Conservation (phyloP, 2,113 vertebrate species). For the Zosterops pallidus region DNA sequence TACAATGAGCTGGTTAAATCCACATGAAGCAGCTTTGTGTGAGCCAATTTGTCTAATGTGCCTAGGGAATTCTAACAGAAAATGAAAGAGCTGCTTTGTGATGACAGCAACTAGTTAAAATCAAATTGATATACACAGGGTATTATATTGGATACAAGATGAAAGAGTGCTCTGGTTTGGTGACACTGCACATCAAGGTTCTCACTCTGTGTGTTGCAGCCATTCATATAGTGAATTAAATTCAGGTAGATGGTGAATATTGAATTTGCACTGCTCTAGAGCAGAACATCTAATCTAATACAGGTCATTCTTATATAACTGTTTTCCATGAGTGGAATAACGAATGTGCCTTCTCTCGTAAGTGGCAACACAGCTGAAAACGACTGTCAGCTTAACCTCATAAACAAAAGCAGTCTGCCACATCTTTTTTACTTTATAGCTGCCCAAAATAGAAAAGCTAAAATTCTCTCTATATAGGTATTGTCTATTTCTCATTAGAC, state of each 20-base stretch:
- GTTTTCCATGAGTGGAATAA: neutral
- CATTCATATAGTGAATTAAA: neutral
- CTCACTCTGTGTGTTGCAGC: neutral
- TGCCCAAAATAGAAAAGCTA: conserved; percentile 11
- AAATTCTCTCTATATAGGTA: neutral
- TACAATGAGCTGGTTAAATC: neutral
- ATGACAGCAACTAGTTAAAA: neutral
- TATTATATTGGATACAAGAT: neutral
- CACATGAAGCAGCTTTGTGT: neutral
- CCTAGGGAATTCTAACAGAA: neutral
- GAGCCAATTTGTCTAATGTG: neutral
- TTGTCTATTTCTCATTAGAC: conserved; percentile 8
- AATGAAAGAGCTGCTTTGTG: neutral
- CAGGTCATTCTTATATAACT: neutral
- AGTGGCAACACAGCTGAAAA: neutral
- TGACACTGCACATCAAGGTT: neutral
- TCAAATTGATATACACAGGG: neutral
- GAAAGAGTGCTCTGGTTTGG: neutral
- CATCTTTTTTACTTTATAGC: neutral
- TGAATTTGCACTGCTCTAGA: neutral
- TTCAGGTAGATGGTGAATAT: neutral
- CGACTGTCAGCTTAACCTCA: conserved; percentile 8
- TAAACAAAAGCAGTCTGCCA: conserved; percentile 11
- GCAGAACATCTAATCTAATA: neutral
- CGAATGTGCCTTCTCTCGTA: neutral